Percentiles rank a stretch among this genome's conserved stretches.
These are phyloP conservation scores for Pholis gunnellus DNA, from an alignment of 2,113 vertebrate genomes.

Conservation along the genomic window DNA sequence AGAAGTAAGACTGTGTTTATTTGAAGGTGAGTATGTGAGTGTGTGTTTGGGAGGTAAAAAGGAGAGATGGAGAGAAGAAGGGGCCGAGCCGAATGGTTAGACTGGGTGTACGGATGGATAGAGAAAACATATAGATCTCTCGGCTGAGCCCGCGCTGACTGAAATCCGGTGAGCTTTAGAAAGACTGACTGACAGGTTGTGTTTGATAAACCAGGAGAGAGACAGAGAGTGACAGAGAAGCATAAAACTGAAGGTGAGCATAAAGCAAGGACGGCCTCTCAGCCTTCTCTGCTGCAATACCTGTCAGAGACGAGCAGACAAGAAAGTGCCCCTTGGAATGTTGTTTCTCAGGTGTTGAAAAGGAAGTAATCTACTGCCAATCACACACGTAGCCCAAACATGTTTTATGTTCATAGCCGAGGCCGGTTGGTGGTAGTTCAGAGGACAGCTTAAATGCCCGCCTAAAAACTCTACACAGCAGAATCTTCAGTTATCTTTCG, in stretches of 20 bases:
- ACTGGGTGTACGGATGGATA: constrained; percentile 48
- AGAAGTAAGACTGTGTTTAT: constrained; percentile 19
- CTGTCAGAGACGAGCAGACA: constrained; percentile 53
- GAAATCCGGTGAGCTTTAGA: constrained; percentile 58
- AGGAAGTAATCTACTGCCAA: constrained; percentile 56
- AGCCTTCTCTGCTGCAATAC: constrained; percentile 32
- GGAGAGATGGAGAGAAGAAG: constrained; percentile 7
- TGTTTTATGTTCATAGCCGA: constrained; percentile 10
- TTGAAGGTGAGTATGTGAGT: neutral
- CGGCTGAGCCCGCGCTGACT: constrained; percentile 50
- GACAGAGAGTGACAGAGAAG: constrained; percentile 30
- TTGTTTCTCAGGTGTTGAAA: constrained; percentile 49
- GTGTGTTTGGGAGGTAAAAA: constrained; percentile 12
- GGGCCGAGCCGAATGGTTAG: constrained; percentile 30
- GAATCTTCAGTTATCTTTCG: constrained; percentile 52
- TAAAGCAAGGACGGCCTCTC: constrained; percentile 9
- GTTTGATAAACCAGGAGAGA: constrained; percentile 59
- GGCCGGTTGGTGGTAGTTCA: constrained; percentile 13
- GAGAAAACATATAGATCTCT: constrained; percentile 67
- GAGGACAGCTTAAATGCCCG: constrained; percentile 31
- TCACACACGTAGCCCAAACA: constrained; percentile 23
- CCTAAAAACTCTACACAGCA: constrained; percentile 46
- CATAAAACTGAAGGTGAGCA: constrained; percentile 30
- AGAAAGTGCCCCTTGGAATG: constrained; percentile 65
- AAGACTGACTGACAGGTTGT: constrained; percentile 61